phyloP scores from a whole-genome alignment of 2,113 vertebrate genomes.

The Megalops atlanticus region DNA sequence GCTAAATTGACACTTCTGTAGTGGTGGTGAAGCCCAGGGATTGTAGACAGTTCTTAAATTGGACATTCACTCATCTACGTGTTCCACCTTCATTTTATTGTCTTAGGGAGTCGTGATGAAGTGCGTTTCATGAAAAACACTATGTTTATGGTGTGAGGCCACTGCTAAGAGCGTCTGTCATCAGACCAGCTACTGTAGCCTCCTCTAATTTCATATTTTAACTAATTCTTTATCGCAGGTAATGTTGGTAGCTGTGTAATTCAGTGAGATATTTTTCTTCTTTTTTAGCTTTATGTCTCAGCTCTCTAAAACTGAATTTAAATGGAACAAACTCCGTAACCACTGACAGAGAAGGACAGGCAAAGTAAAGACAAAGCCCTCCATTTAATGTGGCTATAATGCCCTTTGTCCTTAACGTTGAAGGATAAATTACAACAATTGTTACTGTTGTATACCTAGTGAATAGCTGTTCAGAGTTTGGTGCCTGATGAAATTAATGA shows the following conservation, averaged over 20 bases:
- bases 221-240: slow-evolving; percentile 7
- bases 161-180: neutral
- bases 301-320: neutral
- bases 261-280: neutral
- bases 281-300: neutral
- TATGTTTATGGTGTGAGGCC: neutral
- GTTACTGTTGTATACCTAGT: neutral
- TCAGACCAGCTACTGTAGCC: neutral
- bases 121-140: neutral
- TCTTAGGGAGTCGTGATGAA: slow-evolving; percentile 39
- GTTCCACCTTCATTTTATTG: slow-evolving; percentile 58
- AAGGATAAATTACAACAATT: neutral
- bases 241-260: neutral
- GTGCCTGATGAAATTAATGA: neutral
- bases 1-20: slow-evolving; percentile 55
- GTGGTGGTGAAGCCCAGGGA: slow-evolving; percentile 51
- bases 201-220: slow-evolving; percentile 18
- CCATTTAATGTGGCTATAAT: neutral
- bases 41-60: slow-evolving; percentile 60
- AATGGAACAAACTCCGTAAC: neutral
- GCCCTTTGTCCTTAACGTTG: neutral
- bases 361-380: neutral
- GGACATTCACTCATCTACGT: slow-evolving; percentile 62
- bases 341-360: neutral
- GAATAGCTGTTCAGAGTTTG: neutral